Base-by-base conservation (phyloP, 1,140 invertebrate genomes). In the Laupala kohalensis region DNA sequence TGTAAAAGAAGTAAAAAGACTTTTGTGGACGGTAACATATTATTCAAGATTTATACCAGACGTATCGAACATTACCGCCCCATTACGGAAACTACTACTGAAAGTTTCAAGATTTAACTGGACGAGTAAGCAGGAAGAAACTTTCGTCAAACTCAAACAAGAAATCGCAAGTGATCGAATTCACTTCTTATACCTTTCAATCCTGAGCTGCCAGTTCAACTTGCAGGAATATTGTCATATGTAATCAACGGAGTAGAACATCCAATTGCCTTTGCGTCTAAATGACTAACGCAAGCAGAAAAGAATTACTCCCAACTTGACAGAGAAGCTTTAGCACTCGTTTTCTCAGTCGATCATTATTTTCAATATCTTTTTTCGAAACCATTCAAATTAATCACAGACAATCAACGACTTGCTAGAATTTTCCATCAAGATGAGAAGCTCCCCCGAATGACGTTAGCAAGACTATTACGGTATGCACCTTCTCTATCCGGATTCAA, bases 331-430 rank as follows among this genome's bases (percentile, higher is more conserved):
- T 71, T 71, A n/a, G 65, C 70, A 6, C 24, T 71, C 15, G 4
- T 2, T 4, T 85, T 82, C 73, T 78, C 77, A 9, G 75, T 79
- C 5, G 78, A 81, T 69, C 72, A 77, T 37, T 83, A 82, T 76
- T 79, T 80, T 71, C 77, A 81, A 67, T 83, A 79, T 75, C 67
- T 83, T 6, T 80, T 77, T 74, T 79, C 78, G 2, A 69, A 75
- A 9, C 63, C 70, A 28, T 78, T 81, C 67, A 74, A 28, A 64
- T 65, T 81, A n/a, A 63, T 77, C 63, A 79, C 75, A n/a, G 80
- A 81, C 69, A 76, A 81, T 75, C 74, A 77, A 72, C 77, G 77
- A 24, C 70, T 80, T 67, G 53, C 71, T 6, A 69, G 73, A 68
- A 78, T 80, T 75, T 79, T 79, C 19, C 37, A 53, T 53, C 1